phyloP scores from a whole-genome alignment of 2,888 invertebrate species.

The Petrolisthes manimaculis region DNA sequence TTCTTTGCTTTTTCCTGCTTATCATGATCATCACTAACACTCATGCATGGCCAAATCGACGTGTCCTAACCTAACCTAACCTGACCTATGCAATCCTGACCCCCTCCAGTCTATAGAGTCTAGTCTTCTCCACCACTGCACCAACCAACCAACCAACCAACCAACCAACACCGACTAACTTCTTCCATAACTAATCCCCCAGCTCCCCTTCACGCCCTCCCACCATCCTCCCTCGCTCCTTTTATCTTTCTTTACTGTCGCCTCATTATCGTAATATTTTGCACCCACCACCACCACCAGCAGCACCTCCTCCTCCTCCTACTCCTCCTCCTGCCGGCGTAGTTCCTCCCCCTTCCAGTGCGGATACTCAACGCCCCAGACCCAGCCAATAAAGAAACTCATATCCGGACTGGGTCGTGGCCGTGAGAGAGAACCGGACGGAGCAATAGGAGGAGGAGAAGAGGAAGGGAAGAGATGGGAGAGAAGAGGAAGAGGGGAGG shows the following conservation, averaged over 20 bases:
- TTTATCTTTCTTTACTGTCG: neutral
- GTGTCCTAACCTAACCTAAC: too few relatives aligned
- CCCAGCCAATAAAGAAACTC: neutral
- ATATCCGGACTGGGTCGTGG: neutral
- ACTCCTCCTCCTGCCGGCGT: neutral
- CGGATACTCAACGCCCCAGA: neutral
- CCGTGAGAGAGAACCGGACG: neutral
- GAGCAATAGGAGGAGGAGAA: neutral
- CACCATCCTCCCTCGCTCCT: neutral
- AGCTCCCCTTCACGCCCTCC: neutral
- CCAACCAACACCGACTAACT: neutral
- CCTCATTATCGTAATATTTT: neutral
- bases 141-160: neutral
- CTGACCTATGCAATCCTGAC: neutral
- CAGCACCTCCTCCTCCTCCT: constrained; percentile 23
- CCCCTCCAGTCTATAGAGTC: neutral
- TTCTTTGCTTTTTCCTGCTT: neutral
- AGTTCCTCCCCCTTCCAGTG: neutral
- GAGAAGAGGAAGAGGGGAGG: neutral
- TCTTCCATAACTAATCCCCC: neutral
- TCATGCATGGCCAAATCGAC: neutral
- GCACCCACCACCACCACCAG: constrained; percentile 3
- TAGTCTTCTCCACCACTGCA: neutral
- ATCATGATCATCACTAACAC: neutral
- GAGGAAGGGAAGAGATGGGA: too few relatives aligned